Conservation (phyloP, 2,888 invertebrate genomes). For the Stenichneumon culpator region DNA sequence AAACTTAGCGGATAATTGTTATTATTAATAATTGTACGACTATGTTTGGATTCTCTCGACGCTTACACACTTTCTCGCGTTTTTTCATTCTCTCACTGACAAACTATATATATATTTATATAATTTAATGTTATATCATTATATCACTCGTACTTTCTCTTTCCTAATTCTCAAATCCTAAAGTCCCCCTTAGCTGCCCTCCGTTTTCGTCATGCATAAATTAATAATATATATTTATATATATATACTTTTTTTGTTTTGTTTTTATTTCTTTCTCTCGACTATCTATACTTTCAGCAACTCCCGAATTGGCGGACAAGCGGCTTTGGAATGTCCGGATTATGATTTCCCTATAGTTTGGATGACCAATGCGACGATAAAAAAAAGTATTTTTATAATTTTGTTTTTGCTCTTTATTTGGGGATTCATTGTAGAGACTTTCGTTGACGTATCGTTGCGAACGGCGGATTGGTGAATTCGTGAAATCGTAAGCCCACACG, state of each 20-base stretch:
- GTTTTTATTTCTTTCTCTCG: constrained; percentile 35
- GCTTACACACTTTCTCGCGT: not conserved
- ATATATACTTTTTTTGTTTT: constrained; percentile 37
- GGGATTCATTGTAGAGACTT: not conserved
- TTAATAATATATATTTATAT: constrained; percentile 49
- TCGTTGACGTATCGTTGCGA: not conserved
- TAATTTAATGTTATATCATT: constrained; percentile 37
- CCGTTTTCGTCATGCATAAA: constrained; percentile 46
- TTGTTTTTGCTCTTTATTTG: not conserved
- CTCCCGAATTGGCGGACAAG: constrained; percentile 64
- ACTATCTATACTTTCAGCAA: constrained; percentile 67
- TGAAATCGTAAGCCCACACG: not conserved
- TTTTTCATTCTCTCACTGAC: constrained; percentile 27
- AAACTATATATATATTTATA: constrained; percentile 24
- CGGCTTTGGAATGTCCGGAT: constrained; percentile 28
- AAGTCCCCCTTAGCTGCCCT: constrained; percentile 29
- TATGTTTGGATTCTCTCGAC: constrained; percentile 41
- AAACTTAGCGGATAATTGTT: constrained; percentile 5
- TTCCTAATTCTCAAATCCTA: constrained; percentile 14
- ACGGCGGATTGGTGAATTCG: not conserved
- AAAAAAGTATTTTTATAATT: constrained; percentile 5
- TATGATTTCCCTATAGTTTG: constrained; percentile 21
- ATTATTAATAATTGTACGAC: not conserved
- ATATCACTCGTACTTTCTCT: constrained; percentile 48
- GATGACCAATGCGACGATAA: constrained; percentile 17